These are phyloP conservation scores for Drosophila flavopinicola DNA, from an alignment of 2,888 invertebrate species.

Conservation along the genomic window DNA sequence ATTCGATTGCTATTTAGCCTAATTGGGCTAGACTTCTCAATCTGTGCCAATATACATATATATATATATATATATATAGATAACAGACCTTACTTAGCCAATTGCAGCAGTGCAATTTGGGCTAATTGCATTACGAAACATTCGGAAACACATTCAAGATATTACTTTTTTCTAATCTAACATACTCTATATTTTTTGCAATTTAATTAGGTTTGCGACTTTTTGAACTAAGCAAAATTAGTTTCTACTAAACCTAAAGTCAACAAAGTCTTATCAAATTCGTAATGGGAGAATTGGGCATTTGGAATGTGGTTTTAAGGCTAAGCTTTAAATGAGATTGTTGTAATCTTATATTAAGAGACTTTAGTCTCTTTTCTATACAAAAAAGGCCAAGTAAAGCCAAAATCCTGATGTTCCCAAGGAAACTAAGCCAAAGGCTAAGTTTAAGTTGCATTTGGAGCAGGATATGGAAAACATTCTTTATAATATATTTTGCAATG, in stretches of 20 bases:
- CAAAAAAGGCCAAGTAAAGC: not conserved
- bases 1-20: slow-evolving; percentile 72
- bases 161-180: not conserved
- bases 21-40: slow-evolving; percentile 55
- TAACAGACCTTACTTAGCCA: not conserved
- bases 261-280: too few species aligned
- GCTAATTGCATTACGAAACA: slow-evolving; percentile 37
- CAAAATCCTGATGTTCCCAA: too few species aligned
- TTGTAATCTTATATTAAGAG: not conserved
- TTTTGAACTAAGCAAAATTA: too few species aligned
- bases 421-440: too few species aligned
- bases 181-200: not conserved
- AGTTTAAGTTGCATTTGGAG: too few species aligned
- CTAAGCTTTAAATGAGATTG: not conserved
- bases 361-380: too few species aligned
- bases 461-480: too few species aligned
- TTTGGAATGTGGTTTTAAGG: too few species aligned
- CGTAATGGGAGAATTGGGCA: too few species aligned
- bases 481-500: too few species aligned
- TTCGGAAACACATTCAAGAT: not conserved
- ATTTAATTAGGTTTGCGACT: slow-evolving; percentile 7
- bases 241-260: too few species aligned
- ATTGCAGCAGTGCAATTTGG: slow-evolving; percentile 26
- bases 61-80: not conserved
- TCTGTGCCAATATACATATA: slow-evolving; percentile 13